Conservation (phyloP, 2,888 invertebrate species). For the Plutella xylostella region DNA sequence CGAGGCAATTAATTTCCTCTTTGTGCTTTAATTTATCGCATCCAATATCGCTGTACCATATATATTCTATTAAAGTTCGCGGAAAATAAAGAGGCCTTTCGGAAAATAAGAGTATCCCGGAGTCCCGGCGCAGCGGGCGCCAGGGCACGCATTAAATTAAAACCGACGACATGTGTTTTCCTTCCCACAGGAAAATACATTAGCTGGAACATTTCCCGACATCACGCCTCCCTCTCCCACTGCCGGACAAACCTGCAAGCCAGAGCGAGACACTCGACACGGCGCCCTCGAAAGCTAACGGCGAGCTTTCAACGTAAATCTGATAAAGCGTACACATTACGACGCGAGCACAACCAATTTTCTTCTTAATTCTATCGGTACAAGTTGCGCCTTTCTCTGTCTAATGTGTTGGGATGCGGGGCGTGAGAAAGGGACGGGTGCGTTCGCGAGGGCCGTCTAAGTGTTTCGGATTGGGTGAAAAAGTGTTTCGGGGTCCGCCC, state of each 20-base stretch:
- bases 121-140: conserved; percentile 56
- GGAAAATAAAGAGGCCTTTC: conserved; percentile 6
- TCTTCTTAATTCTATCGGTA: conserved; percentile 40
- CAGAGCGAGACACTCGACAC: conserved; percentile 34
- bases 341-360: conserved; percentile 61
- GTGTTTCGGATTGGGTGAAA: conserved; percentile 59
- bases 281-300: conserved; percentile 59
- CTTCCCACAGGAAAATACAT: conserved; percentile 70
- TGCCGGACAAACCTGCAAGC: neutral
- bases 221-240: conserved; percentile 34
- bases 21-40: conserved; percentile 9
- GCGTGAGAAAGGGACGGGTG: conserved; percentile 9
- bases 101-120: neutral
- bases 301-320: conserved; percentile 68
- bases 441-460: too few species aligned
- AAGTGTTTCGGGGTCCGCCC: conserved; percentile 55
- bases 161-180: conserved; percentile 68
- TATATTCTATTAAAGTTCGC: conserved; percentile 2
- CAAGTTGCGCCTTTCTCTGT: conserved; percentile 26
- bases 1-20: too few species aligned
- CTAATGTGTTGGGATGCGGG: conserved; percentile 7
- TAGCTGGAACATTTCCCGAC: conserved; percentile 62
- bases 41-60: conserved; percentile 10
- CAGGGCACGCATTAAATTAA: conserved; percentile 68
- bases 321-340: conserved; percentile 66